Evolutionary conservation across 2,113 vertebrate species (phyloP), one percentile per base, ranked within the genome.

Genomic region (Dromas ardeola): DNA sequence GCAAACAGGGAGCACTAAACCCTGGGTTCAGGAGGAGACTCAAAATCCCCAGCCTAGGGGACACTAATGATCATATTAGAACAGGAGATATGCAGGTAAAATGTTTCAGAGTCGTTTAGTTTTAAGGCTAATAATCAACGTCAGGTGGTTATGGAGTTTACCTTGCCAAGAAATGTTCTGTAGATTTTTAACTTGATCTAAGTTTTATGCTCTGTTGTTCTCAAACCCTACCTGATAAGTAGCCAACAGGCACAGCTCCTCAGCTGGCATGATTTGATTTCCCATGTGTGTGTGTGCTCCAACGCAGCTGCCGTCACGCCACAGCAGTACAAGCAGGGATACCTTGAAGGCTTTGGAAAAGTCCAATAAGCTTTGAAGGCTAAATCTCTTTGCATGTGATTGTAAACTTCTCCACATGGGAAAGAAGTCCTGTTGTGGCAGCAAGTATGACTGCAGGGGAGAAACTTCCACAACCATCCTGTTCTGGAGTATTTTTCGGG

Each of bases 171-270:
- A 96, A 93, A 81, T 45, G 20, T 86, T 63, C 56, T 67, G 81
- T 71, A 84, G 52, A 89, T 89, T 30, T 96, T 96, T 91, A 97
- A 94, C 94, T 55, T 73, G 42, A 73, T 91, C 29, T 79, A 89
- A 84, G 95, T 96, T 96, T 97, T 67, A 94, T 87, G 94, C 91
- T 94, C 81, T 11, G 47, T 65, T 95, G 69, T 91, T 81, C 81
- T 91, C 65, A 71, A 96, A 93, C 86, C 71, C 38, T 55, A 32
- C 25, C 9, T 53, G 67, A 69, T 86, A 83, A 92, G 59, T 88
- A 95, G 88, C 52, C 38, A 66, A 71, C 86, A 78, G n/a, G 32
- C 38, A 69, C 27, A 86, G 45, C 42, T 94, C 34, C 77, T 88
- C 86, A 70, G 32, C 45, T 81, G 83, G 45, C 36, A 62, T 18